Conservation (phyloP, 1,140 invertebrate species). For the Phymastichus coffea region DNA sequence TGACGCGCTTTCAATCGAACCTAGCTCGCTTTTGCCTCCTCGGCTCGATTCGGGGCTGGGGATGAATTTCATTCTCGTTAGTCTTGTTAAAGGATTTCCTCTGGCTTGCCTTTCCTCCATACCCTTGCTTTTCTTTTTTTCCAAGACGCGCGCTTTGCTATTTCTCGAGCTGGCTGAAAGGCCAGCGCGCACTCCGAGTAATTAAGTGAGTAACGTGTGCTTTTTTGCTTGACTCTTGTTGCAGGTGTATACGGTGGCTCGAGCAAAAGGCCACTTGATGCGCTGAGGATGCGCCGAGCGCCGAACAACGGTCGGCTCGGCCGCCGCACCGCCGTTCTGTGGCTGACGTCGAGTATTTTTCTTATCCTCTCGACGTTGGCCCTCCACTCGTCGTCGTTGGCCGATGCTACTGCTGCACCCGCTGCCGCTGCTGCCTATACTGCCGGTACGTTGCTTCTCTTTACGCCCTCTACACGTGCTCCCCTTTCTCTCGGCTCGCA, state of each 20-base stretch:
- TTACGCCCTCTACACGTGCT: no score
- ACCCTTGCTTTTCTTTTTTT: neutral
- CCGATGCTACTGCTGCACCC: conserved; percentile 30
- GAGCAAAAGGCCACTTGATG: conserved; percentile 43
- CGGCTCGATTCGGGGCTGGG: neutral
- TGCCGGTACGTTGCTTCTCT: no score
- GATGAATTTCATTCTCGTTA: conserved; percentile 8
- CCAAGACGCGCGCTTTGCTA: no score
- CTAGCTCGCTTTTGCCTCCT: neutral
- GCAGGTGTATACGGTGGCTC: conserved; percentile 26
- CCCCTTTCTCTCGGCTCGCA: no score
- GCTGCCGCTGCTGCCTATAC: neutral
- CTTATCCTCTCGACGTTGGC: conserved; percentile 31
- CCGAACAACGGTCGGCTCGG: conserved; percentile 41
- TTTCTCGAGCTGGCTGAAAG: no score
- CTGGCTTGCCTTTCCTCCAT: neutral
- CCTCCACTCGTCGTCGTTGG: conserved; percentile 27
- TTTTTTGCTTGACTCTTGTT: conserved; percentile 17
- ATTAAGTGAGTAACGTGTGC: conserved; percentile 7
- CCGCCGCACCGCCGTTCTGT: conserved; percentile 43
- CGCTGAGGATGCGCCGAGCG: conserved; percentile 46
- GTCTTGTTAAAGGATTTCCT: conserved; percentile 6
- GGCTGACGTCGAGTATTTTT: conserved; percentile 40
- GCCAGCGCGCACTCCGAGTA: conserved; percentile 9
- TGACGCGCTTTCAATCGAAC: conserved; percentile 1